Evolutionary conservation across 2,797 vertebrate species (phyloP).

Genomic region (Novumbra hubbsi): DNA sequence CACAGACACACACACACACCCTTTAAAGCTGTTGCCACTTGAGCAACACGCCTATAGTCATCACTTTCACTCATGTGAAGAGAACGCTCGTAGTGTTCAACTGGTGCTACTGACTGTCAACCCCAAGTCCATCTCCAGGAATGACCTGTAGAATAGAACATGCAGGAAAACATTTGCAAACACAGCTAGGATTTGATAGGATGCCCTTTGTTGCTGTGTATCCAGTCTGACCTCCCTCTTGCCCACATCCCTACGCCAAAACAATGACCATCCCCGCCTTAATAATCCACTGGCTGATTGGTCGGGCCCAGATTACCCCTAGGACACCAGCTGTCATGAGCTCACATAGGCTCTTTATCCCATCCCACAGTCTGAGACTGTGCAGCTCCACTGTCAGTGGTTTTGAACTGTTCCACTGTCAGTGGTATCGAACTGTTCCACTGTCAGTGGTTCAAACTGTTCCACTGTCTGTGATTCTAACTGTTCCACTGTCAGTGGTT

Average conservation of each 20-base stretch:
- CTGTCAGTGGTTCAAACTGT: too few species aligned
- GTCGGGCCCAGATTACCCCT: constrained; percentile 73
- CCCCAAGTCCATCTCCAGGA: neutral
- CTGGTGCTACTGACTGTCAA: neutral
- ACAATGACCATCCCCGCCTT: constrained; percentile 69
- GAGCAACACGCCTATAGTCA: neutral
- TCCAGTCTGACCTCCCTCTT: neutral
- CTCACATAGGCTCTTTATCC: constrained; percentile 36
- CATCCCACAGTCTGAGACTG: constrained; percentile 64
- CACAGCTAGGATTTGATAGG: neutral
- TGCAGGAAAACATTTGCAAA: neutral
- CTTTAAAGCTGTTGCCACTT: neutral
- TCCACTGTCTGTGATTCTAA: too few species aligned
- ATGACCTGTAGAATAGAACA: neutral
- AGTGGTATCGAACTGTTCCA: too few species aligned
- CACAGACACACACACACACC: neutral
- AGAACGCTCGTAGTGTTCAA: neutral
- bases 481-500: too few species aligned
- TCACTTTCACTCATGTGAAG: neutral
- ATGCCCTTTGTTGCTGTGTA: constrained; percentile 18
- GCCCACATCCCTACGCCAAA: constrained; percentile 58
- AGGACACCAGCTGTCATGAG: constrained; percentile 78
- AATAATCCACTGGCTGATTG: constrained; percentile 77
- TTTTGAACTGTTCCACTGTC: too few species aligned
- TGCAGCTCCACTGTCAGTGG: constrained; percentile 54